Percentiles rank a stretch among this genome's conserved stretches.
These are phyloP conservation scores for Eubucco bourcierii DNA, from an alignment of 2,113 vertebrate genomes.

Conservation along the genomic window DNA sequence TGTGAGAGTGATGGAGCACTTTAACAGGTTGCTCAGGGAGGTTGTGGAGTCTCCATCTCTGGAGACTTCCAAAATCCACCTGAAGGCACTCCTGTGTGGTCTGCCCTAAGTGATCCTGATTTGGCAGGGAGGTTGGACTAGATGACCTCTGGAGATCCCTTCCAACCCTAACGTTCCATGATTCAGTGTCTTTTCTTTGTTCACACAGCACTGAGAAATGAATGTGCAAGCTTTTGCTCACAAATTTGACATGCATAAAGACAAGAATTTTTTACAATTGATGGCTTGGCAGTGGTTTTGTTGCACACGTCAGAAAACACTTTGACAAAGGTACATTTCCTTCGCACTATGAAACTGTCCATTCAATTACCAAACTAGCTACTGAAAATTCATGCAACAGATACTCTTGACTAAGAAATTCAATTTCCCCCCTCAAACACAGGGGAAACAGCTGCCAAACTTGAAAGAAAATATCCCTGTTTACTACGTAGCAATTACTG, in stretches of 20 bases:
- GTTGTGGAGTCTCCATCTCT: too few species aligned
- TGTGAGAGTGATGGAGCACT: too few species aligned
- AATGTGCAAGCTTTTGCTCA: neutral
- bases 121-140: too few species aligned
- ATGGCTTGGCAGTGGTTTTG: neutral
- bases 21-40: too few species aligned
- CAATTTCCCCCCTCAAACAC: too few species aligned
- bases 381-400: neutral
- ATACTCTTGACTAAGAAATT: neutral
- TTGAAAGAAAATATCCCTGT: neutral
- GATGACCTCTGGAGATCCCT: too few species aligned
- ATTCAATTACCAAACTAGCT: neutral
- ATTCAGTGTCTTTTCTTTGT: neutral
- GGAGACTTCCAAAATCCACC: too few species aligned
- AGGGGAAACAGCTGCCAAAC: neutral
- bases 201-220: neutral
- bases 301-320: neutral
- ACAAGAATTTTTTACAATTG: neutral
- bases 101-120: too few species aligned
- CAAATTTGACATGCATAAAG: neutral
- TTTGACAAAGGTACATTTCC: neutral
- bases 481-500: neutral
- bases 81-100: too few species aligned
- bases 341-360: neutral
- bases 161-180: neutral